Base-by-base conservation (phyloP, 2,113 vertebrate genomes). In the Caloenas nicobarica region DNA sequence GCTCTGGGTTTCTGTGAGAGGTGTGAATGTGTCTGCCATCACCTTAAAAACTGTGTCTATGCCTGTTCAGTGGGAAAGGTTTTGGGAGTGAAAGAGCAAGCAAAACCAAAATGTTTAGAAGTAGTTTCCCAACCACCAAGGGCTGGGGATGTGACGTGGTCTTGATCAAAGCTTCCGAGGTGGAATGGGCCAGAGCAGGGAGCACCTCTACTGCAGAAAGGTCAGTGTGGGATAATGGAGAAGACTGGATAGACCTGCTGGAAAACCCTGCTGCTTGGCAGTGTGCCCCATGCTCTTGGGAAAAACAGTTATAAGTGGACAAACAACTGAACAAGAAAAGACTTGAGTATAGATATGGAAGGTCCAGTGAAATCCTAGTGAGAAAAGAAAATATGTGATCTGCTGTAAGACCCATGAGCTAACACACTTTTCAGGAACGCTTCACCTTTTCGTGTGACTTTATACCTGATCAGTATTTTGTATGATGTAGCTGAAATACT, bases 391-490 rank as follows among this genome's bases (percentile, higher is more conserved):
- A 31, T 10, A 50, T 0, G 9, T 16, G 31, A 54, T 69, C 11
- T 40, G 6, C 60, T 13, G 1, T 12, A 23, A 91, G 40, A 42
- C 2, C 8, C 5, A 3, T 8, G 26, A 73, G 36, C 9, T 79
- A 62, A 77, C 13, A 56, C 10, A 40, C 5, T 62, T 77, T 78
- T 5, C n/a, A 50, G 44, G 26, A 81, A 11, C 19, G 5, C 25
- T 16, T 77, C 34, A 6, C 42, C 51, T 42, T 42, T 26, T 5
- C 60, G 46, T 40, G 68, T 22, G 28, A 14, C 31, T 31, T 64
- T 31, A 3, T 3, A 40, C 28, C 11, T 5, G 0, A 2, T 5
- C 22, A 11, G 21, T 9, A 23, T 2, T 54, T 24, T n/a, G 33
- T 4, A 54, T 58, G 6, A 22, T 2, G 34, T 31, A n/a, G 29